Evolutionary conservation across 2,888 invertebrate species (phyloP), one percentile per base, ranked within the genome.

Genomic region (Myopa testacea): DNA sequence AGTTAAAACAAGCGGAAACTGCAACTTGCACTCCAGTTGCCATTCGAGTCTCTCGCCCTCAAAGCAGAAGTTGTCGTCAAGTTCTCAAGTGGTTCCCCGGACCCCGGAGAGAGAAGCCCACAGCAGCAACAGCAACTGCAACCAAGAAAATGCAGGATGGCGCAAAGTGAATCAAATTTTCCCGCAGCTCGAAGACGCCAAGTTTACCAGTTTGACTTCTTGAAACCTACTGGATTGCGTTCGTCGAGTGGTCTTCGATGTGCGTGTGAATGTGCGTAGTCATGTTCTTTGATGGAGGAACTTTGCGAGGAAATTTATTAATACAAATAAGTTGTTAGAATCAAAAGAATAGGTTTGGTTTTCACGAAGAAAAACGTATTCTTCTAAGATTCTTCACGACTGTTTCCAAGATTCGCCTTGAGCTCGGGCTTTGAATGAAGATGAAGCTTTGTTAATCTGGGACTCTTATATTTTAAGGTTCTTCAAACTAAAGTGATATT

Each of bases 1-100:
- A 75, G 75, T 75, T 68, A 75, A 75, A 75, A 75, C 75, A 75
- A 75, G 75, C 75, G 68, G 69, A 75, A 75, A 75, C 75, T 75
- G 75, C 75, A 75, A 75, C 75, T 69, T 55, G 62, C 40, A 58
- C 14, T 12, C 75, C 26, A 60, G 8, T 75, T 75, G 75, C 60
- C 45, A 69, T 40, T 60, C 55, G 68, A 67, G 67, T 58, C 26
- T 67, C 38, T 58, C 40, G 68, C 75, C 75, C 67, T n/a, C 68
- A 68, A 26, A 75, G 68, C 75, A 19, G 58, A 75, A 67, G 65
- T 40, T 68, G 68, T 75, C 75, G 75, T 75, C 75, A 58, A 68
- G 55, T 68, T 38, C 68, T 75, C 63, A 60, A 71, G 40, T 26
- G 40, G 60, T 60, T 58, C 50, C 37, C 14, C n/a, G 50, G 50